phyloP scores from a whole-genome alignment of 2,797 vertebrate species.

The Danio albolineatus region DNA sequence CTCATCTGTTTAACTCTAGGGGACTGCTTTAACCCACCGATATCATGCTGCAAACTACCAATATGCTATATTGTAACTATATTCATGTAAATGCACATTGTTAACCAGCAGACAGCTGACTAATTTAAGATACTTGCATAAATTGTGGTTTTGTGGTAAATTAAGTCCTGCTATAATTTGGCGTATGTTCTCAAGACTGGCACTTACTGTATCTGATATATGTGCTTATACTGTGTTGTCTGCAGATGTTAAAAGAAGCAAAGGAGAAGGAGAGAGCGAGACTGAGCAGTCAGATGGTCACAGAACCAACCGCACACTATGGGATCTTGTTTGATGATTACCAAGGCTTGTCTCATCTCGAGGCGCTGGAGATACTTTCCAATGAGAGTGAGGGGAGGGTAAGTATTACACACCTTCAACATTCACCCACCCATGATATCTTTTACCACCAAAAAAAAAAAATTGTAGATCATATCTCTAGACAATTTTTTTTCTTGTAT shows the following conservation, averaged over 20 bases:
- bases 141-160: neutral
- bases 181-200: neutral
- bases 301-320: slow-evolving; percentile 90
- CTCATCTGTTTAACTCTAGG: no score
- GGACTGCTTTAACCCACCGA: no score
- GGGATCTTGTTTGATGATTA: slow-evolving; percentile 96
- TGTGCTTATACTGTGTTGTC: slow-evolving; percentile 50
- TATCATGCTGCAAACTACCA: no score
- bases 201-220: neutral
- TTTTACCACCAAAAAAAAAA: neutral
- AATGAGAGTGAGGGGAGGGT: slow-evolving; percentile 96
- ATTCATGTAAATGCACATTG: neutral
- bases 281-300: slow-evolving; percentile 84
- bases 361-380: slow-evolving; percentile 97
- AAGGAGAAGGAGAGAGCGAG: slow-evolving; percentile 95
- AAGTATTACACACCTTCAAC: slow-evolving; percentile 35
- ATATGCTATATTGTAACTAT: neutral
- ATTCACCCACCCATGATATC: slow-evolving; percentile 2
- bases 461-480: no score
- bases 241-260: slow-evolving; percentile 93
- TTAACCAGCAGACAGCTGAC: neutral
- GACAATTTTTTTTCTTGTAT: no score
- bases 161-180: neutral
- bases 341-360: slow-evolving; percentile 96
- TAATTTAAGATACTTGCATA: neutral